Evolutionary conservation across 2,113 vertebrate species (phyloP).

Genomic region (Acanthochromis polyacanthus): DNA sequence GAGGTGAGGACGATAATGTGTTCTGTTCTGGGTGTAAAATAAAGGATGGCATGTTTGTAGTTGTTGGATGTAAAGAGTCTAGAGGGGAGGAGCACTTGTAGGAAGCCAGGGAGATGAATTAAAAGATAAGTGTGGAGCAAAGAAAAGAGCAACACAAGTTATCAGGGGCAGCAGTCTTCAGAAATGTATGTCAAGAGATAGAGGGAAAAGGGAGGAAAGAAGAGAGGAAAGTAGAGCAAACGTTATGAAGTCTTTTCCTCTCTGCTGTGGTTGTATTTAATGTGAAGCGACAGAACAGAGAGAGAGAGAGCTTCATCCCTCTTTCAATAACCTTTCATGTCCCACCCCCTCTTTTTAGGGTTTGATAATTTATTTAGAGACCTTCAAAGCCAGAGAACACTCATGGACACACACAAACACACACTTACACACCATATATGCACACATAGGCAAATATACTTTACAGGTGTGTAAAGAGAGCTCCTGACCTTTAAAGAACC

Average conservation of each 20-base stretch:
- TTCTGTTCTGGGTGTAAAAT: not conserved
- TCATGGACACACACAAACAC: not conserved
- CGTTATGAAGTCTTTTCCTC: conserved; percentile 19
- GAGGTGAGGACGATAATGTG: conserved; percentile 87
- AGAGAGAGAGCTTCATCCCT: conserved; percentile 34
- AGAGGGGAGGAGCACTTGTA: not conserved
- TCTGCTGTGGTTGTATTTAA: conserved; percentile 51
- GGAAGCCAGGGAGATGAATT: not conserved
- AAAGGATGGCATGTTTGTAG: not conserved
- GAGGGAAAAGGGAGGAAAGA: conserved; percentile 4
- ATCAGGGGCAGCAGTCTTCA: not conserved
- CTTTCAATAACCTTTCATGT: conserved; percentile 54
- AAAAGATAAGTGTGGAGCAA: not conserved
- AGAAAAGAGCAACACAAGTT: conserved; percentile 15
- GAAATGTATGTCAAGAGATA: conserved; percentile 35
- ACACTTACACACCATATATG: not conserved
- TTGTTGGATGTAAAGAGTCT: not conserved
- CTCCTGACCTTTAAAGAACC: conserved; percentile 21
- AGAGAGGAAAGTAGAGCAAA: conserved; percentile 45
- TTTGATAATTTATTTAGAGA: conserved; percentile 71
- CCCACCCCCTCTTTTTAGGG: conserved; percentile 11
- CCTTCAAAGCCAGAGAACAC: conserved; percentile 23
- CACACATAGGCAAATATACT: conserved; percentile 9
- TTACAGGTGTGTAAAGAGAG: conserved; percentile 13
- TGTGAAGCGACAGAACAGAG: conserved; percentile 65